Percentiles rank a stretch among this genome's conserved stretches.
These are phyloP conservation scores for Aldabrachelys gigantea DNA, from an alignment of 2,113 vertebrate genomes.

Conservation along the genomic window DNA sequence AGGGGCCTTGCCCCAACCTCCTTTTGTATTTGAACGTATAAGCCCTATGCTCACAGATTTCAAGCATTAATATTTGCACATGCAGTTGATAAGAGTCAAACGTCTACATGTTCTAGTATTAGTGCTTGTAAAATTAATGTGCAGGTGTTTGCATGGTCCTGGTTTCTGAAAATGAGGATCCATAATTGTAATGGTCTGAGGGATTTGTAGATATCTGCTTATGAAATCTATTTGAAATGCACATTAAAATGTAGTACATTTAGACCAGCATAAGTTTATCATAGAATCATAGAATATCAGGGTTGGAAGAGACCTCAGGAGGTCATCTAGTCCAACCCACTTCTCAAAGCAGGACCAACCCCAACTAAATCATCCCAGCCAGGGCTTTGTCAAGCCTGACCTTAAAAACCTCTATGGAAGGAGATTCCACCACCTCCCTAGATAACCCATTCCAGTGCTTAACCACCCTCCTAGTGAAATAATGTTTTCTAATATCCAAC, in stretches of 20 bases:
- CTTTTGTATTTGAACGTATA: not conserved
- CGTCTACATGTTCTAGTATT: not conserved
- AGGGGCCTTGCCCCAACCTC: not conserved
- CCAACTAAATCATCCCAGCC: too few species aligned
- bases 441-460: too few species aligned
- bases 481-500: too few species aligned
- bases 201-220: not conserved
- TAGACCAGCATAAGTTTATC: not conserved
- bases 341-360: too few species aligned
- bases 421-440: too few species aligned
- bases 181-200: not conserved
- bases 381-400: too few species aligned
- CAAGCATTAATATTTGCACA: not conserved
- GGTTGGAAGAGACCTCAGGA: too few species aligned
- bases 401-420: too few species aligned
- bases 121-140: not conserved
- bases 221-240: not conserved
- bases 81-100: not conserved
- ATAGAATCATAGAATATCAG: too few species aligned
- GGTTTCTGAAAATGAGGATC: slow-evolving; percentile 5
- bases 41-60: not conserved
- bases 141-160: not conserved
- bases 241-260: not conserved
- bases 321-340: too few species aligned
- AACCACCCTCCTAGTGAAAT: too few species aligned